These are phyloP conservation scores for Latrodectus hesperus DNA, from an alignment of 2,888 invertebrate genomes.

Conservation along the genomic window DNA sequence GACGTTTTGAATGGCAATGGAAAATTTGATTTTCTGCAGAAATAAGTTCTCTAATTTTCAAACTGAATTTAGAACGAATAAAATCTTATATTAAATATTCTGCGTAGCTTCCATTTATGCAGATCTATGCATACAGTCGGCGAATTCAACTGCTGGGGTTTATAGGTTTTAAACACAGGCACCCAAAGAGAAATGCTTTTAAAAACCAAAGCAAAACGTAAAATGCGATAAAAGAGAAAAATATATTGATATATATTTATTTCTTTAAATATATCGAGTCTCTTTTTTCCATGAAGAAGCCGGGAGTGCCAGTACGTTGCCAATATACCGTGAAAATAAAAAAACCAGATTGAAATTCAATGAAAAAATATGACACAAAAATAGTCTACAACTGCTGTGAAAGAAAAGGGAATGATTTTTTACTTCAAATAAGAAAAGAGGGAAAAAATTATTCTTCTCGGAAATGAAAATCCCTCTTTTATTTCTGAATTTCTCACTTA, in stretches of 20 bases:
- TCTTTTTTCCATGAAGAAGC: constrained; percentile 29
- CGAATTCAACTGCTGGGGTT: constrained; percentile 13
- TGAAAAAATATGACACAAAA: constrained; percentile 55
- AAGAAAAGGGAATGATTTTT: constrained; percentile 7
- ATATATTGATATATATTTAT: too few species aligned
- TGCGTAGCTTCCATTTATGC: constrained; percentile 1
- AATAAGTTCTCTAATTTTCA: too few species aligned
- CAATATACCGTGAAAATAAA: constrained; percentile 53
- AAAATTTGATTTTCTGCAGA: not conserved
- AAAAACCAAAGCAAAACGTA: constrained; percentile 41
- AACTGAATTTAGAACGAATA: too few species aligned
- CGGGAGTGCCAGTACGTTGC: constrained; percentile 31
- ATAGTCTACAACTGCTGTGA: constrained; percentile 42
- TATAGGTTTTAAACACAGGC: constrained; percentile 44
- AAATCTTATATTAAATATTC: too few species aligned
- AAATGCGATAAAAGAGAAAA: constrained; percentile 42
- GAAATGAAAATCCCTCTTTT: constrained; percentile 46
- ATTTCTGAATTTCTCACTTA: constrained; percentile 62
- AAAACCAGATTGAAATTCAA: constrained; percentile 57
- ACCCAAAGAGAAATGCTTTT: constrained; percentile 12
- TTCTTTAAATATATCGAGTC: too few species aligned
- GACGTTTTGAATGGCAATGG: too few species aligned
- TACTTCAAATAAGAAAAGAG: constrained; percentile 27
- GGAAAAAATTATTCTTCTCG: constrained; percentile 9
- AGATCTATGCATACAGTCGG: constrained; percentile 17